Base-by-base conservation (phyloP, 2,888 invertebrate genomes). In the Plusia festucae region DNA sequence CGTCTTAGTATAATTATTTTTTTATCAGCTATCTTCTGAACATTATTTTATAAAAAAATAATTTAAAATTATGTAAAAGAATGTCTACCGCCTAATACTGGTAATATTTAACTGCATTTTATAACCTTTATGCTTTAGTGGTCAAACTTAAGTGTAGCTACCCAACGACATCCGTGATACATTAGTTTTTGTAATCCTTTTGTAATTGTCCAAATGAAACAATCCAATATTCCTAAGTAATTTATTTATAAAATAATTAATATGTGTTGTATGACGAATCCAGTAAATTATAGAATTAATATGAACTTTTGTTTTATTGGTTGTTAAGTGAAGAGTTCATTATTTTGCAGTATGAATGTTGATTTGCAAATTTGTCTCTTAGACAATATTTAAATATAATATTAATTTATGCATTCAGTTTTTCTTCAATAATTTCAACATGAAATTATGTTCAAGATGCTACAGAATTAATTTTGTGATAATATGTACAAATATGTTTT, bases 401-500 rank as follows among this genome's bases (percentile, higher is more conserved):
- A 34, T 34, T 34, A 34, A 34, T 34, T 15, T 34, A 15, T 40
- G 40, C 40, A 40, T n/a, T 40, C 40, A n/a, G 40, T n/a, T 20
- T 49, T 49, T 49, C 46, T 49, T 49, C 18, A 18, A 20, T 49
- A 49, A 49, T 6, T 7, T 55, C 15, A 9, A 11, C 11, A 22
- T 0, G 22, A 51, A 40, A 44, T 62, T 57, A 30, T 52, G 22
- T 52, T 44, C 11, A 16, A 55, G 16, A 58, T 63, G 56, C 55
- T 40, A 20, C 27, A 16, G 54, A 34, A 53, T 78, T 78, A 70
- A 62, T 64, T 65, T 71, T 72, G 72, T 72, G 65, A 77, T 79
- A 76, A 46, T 60, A 56, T 78, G 60, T 79, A 76, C 76, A 76
- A 60, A 54, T 63, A 7, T 53, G 68, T 46, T 55, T 79, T 79